A percentile compares a stretch with the other conserved stretches of the same genome.
These are phyloP conservation scores for Sebastes diploproa DNA, from an alignment of 2,797 vertebrate species.

Conservation along the genomic window DNA sequence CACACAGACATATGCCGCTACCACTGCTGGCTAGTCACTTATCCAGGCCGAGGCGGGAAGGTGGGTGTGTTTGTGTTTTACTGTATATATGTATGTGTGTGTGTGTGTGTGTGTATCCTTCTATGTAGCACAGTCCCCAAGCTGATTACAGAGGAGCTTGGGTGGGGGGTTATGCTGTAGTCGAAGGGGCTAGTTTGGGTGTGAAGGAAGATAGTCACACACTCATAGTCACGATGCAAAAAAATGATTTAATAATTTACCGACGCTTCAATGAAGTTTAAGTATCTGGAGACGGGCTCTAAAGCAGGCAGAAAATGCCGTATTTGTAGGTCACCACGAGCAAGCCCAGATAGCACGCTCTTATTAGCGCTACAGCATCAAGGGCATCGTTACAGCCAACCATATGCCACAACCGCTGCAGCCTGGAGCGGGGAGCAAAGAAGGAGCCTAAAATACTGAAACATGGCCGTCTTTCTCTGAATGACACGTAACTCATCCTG, in stretches of 20 bases:
- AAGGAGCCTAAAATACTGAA: conserved; percentile 6
- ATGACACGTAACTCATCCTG: background rate
- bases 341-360: conserved; percentile 31
- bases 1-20: conserved; percentile 65
- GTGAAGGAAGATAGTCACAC: background rate
- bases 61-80: conserved; percentile 64
- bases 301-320: conserved; percentile 44
- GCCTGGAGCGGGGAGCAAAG: background rate
- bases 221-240: background rate
- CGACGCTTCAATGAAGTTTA: conserved; percentile 3
- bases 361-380: conserved; percentile 38
- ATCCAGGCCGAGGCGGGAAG: conserved; percentile 59
- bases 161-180: conserved; percentile 28
- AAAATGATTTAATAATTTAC: background rate
- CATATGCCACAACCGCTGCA: conserved; percentile 42
- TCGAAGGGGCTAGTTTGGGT: conserved; percentile 39
- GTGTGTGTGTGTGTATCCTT: conserved; percentile 15
- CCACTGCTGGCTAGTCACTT: conserved; percentile 66
- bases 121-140: conserved; percentile 38
- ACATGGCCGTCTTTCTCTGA: conserved; percentile 2
- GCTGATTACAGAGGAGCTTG: conserved; percentile 69
- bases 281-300: conserved; percentile 44
- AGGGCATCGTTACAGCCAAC: conserved; percentile 33
- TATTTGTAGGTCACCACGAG: conserved; percentile 55
- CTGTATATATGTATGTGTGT: conserved; percentile 8